A percentile compares a stretch with the other conserved stretches of the same genome.
These are phyloP conservation scores for Coenonympha arcania DNA, from an alignment of 2,888 invertebrate genomes.

Conservation along the genomic window DNA sequence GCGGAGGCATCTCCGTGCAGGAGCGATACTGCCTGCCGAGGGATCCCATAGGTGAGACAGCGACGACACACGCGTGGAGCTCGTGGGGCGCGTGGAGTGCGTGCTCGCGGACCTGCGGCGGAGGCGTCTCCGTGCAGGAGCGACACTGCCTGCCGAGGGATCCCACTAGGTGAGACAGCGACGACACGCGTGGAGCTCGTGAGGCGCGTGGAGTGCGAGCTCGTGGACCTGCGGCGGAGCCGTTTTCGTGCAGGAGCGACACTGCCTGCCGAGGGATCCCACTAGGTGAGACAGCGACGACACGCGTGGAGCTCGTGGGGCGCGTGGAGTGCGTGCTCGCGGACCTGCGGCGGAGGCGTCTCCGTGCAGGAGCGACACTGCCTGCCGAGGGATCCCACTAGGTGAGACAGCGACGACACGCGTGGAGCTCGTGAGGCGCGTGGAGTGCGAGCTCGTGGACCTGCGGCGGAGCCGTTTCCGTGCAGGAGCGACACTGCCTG, in stretches of 20 bases:
- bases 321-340: constrained; percentile 82
- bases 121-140: constrained; percentile 82
- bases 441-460: constrained; percentile 84
- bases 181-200: constrained; percentile 76
- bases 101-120: constrained; percentile 83
- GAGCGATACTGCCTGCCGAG: constrained; percentile 78
- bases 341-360: constrained; percentile 82
- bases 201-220: constrained; percentile 83
- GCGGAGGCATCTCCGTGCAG: constrained; percentile 82
- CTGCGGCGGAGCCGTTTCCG: constrained; percentile 83
- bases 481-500: constrained; percentile 81
- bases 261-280: constrained; percentile 75
- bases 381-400: constrained; percentile 66
- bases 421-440: constrained; percentile 81
- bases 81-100: constrained; percentile 82
- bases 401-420: constrained; percentile 43
- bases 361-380: constrained; percentile 83
- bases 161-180: constrained; percentile 67
- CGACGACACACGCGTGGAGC: constrained; percentile 75
- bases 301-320: constrained; percentile 81
- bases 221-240: constrained; percentile 83
- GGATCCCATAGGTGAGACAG: constrained; percentile 65
- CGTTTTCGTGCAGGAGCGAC: constrained; percentile 80
- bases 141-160: constrained; percentile 77
- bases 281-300: constrained; percentile 53